phyloP scores from a whole-genome alignment of 2,888 invertebrate genomes.

The Noctua janthina region DNA sequence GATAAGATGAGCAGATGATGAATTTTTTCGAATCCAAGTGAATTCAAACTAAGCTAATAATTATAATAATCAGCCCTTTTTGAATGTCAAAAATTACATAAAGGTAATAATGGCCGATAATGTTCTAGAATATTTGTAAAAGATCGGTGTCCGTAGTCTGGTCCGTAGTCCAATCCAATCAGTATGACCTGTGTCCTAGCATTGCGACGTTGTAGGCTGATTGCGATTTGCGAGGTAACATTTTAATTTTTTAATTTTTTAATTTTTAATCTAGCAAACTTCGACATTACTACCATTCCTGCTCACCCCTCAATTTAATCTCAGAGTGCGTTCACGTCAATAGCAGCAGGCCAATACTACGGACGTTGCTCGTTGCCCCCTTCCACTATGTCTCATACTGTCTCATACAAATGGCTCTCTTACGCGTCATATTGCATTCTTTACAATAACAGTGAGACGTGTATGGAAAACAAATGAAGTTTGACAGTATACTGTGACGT shows the following conservation, averaged over 20 bases:
- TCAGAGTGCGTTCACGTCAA: background rate
- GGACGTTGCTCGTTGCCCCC: constrained; percentile 18
- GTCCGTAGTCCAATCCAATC: background rate
- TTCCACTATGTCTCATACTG: constrained; percentile 15
- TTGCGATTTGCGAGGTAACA: background rate
- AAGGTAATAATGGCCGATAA: background rate
- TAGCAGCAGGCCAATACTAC: background rate
- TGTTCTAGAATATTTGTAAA: background rate
- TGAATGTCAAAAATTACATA: background rate
- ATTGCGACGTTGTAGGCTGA: background rate
- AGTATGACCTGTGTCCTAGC: background rate
- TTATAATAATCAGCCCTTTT: background rate
- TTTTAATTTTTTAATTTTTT: too few species aligned
- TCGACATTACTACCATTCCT: background rate
- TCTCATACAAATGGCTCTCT: constrained; percentile 15
- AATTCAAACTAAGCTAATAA: background rate
- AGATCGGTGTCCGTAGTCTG: background rate
- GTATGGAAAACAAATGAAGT: constrained; percentile 18
- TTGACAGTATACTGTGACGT: constrained; percentile 16
- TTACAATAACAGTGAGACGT: constrained; percentile 9
- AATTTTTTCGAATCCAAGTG: too few species aligned
- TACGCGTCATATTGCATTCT: constrained; percentile 22
- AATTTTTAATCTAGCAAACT: background rate
- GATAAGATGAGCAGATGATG: too few species aligned
- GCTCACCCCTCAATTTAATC: background rate